A percentile compares a stretch with the other conserved stretches of the same genome.
Conservation (phyloP, 2,888 invertebrate genomes). For the Cylindroiulus punctatus region DNA sequence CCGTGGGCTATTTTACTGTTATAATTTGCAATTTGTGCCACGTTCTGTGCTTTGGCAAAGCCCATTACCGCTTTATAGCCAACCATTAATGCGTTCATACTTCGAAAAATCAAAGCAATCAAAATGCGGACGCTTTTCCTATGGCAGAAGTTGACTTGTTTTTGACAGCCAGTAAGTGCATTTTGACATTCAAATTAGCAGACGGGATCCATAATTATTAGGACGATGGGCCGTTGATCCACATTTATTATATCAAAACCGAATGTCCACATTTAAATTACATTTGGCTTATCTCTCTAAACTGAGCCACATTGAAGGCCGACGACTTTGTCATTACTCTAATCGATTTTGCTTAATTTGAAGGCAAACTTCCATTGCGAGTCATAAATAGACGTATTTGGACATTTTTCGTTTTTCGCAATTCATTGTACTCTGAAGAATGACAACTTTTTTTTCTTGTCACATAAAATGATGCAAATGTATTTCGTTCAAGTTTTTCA, state of each 20-base stretch:
- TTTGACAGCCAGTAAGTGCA: slow-evolving; percentile 38
- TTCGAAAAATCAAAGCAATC: slow-evolving; percentile 31
- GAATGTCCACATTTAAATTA: not conserved
- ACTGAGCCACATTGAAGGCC: not conserved
- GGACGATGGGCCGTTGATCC: slow-evolving; percentile 25
- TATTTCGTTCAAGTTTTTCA: no score
- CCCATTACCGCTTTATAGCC: slow-evolving; percentile 30
- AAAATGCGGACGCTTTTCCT: not conserved
- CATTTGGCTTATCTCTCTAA: not conserved
- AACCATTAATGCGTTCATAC: slow-evolving; percentile 14
- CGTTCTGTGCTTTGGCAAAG: not conserved
- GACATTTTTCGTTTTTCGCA: no score
- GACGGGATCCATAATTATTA: not conserved
- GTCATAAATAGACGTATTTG: not conserved
- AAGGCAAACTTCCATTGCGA: not conserved
- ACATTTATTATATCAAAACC: not conserved
- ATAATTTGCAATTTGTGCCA: slow-evolving; percentile 28
- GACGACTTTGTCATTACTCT: not conserved
- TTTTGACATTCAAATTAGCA: slow-evolving; percentile 19
- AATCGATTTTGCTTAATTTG: not conserved
- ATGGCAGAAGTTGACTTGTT: not conserved
- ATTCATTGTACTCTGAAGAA: no score
- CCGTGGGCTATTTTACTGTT: not conserved
- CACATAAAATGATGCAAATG: no score
- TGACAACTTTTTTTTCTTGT: no score